Percentiles rank a stretch among this genome's conserved stretches.
Conservation (phyloP, 2,113 vertebrate species). For the Antechinus stuartii region DNA sequence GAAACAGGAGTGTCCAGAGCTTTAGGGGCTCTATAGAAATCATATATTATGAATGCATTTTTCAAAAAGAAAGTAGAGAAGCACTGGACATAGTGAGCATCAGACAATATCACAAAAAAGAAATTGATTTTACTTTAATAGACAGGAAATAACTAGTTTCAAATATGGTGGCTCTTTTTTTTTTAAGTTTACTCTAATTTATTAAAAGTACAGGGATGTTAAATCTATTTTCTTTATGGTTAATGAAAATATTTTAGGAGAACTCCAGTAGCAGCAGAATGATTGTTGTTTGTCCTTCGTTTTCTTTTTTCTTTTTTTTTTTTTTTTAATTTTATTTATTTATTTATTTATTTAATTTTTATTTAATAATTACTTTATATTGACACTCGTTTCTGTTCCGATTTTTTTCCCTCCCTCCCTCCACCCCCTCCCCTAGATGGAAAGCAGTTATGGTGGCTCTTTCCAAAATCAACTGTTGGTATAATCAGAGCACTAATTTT, state of each 20-base stretch:
- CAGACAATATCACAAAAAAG: neutral
- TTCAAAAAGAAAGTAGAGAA: neutral
- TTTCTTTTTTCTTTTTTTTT: no score
- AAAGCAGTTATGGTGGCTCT: no score
- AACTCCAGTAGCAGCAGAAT: neutral
- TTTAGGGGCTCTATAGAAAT: neutral
- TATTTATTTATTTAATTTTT: no score
- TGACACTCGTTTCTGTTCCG: no score
- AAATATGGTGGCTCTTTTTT: neutral
- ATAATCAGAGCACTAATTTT: neutral
- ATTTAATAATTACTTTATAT: no score
- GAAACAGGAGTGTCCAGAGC: neutral
- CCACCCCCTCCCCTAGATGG: no score
- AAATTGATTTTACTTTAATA: neutral
- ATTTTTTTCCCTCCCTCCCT: no score
- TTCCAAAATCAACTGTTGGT: neutral
- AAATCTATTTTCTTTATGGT: neutral
- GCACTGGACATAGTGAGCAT: neutral
- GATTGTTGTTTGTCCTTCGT: no score
- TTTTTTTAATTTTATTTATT: no score
- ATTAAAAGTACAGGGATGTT: neutral
- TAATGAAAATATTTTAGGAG: neutral
- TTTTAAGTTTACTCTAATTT: neutral
- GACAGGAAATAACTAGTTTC: neutral
- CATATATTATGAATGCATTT: neutral